A percentile compares a stretch with the other conserved stretches of the same genome.
Evolutionary conservation across 2,113 vertebrate species (phyloP).

Genomic region (Oryzias javanicus): DNA sequence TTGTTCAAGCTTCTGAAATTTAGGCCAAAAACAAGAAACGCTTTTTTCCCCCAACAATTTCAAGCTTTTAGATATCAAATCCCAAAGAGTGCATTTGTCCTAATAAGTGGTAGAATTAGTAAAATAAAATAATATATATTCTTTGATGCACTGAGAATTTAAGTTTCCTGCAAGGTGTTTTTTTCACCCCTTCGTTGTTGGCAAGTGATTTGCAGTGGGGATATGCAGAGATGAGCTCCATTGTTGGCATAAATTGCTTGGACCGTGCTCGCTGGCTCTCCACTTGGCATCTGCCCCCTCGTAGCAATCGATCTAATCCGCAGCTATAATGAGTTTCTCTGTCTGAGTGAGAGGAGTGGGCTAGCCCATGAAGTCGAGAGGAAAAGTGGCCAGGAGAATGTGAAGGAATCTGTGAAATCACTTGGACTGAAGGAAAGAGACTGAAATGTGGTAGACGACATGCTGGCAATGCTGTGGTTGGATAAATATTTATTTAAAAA

Average conservation of each 20-base stretch:
- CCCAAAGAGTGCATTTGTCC: too few relatives aligned
- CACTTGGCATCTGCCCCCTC: conserved; percentile 46
- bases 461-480: conserved; percentile 7
- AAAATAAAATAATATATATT: not conserved
- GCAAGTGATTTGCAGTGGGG: conserved; percentile 49
- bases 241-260: conserved; percentile 75
- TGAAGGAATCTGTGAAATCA: conserved; percentile 27
- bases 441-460: not conserved
- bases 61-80: too few relatives aligned
- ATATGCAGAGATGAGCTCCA: conserved; percentile 63
- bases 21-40: not conserved
- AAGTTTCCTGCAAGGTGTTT: not conserved
- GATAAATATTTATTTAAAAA: conserved; percentile 1
- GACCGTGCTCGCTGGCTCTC: conserved; percentile 58
- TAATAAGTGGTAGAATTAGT: too few relatives aligned
- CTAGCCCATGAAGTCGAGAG: conserved; percentile 34
- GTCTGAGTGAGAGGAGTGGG: conserved; percentile 49
- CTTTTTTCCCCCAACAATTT: not conserved
- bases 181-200: conserved; percentile 15
- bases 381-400: conserved; percentile 29
- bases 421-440: conserved; percentile 12
- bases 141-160: not conserved
- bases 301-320: conserved; percentile 74
- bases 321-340: conserved; percentile 72
- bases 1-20: not conserved